Conservation (phyloP, 2,888 invertebrate species). For the Matsumyia berberina region DNA sequence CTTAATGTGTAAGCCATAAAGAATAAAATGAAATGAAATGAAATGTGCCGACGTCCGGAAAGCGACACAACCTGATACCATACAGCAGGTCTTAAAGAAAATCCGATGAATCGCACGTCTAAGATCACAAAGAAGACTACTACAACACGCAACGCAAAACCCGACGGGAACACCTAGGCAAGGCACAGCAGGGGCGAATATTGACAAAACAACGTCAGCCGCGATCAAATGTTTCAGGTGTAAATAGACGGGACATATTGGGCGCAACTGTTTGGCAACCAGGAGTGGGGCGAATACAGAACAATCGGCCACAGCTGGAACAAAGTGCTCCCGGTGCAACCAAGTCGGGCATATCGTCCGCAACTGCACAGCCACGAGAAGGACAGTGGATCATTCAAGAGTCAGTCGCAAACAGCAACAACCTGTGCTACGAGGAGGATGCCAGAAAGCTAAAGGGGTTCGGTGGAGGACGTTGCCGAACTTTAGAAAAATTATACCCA, state of each 20-base stretch:
- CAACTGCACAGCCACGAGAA: slow-evolving; percentile 20
- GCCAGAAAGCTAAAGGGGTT: slow-evolving; percentile 9
- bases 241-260: slow-evolving; percentile 14
- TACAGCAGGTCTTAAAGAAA: slow-evolving; percentile 2
- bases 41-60: slow-evolving; percentile 19
- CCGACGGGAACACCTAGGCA: background rate
- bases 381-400: slow-evolving; percentile 3
- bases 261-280: background rate
- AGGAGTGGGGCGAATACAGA: background rate
- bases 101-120: slow-evolving; percentile 17
- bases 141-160: background rate
- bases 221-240: background rate
- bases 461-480: slow-evolving; percentile 11
- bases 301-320: background rate
- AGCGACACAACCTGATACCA: slow-evolving; percentile 15
- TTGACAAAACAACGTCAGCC: background rate
- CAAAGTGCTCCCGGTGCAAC: slow-evolving; percentile 26
- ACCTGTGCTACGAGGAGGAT: slow-evolving; percentile 9
- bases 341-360: slow-evolving; percentile 25
- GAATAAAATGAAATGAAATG: too few species aligned
- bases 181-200: background rate
- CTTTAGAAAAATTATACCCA: background rate
- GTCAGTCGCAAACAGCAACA: slow-evolving; percentile 21
- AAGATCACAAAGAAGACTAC: background rate
- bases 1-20: too few species aligned